Base-by-base conservation (phyloP, 2,888 invertebrate species). In the Dasypogon diadema region DNA sequence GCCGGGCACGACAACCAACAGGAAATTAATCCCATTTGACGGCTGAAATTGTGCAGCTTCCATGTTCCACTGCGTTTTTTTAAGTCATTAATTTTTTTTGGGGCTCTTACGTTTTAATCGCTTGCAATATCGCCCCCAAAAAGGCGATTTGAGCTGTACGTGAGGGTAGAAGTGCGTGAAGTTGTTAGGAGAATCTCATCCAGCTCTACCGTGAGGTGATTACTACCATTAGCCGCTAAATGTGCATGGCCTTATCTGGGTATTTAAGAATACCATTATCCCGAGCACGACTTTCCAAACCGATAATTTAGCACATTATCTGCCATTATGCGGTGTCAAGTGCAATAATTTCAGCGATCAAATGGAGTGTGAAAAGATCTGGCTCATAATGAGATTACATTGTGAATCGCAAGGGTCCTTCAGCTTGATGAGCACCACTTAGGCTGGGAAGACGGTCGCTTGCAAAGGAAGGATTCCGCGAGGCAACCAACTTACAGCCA, bases 341-440 rank as follows among this genome's bases (percentile, higher is more conserved):
- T 77, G 74, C 74, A 77, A 75, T 77, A 77, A 75, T 77, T 77
- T 77, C 54, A 55, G 75, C 24, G 75, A 77, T 77, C 74, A 77
- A 77, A 70, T 70, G 70, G 70, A 54, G 70, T 70, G 70, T 70
- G 70, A 70, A 70, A 70, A 70, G 70, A 70, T 70, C 70, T 54
- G 70, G 16, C 54, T 54, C 54, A 34, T 70, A 70, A 70, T 70
- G 70, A 70, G 70, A 54, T 54, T 70, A 54, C 21, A 26, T 16
- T 34, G 10, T n/a, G 70, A 18, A 26, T 12, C 54, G 16, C 34
- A n/a, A 34, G 14, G 21, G 54, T 30, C 12, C 70, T 16, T 16
- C 34, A 12, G 54, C 22, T 54, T 70, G 51, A 70, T 70, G 54
- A 51, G 70, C 3, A 14, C 51, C 12, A 14, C 12, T 14, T 42